phyloP scores from a whole-genome alignment of 2,888 invertebrate genomes.

The Mesorhabditis spiculigera region DNA sequence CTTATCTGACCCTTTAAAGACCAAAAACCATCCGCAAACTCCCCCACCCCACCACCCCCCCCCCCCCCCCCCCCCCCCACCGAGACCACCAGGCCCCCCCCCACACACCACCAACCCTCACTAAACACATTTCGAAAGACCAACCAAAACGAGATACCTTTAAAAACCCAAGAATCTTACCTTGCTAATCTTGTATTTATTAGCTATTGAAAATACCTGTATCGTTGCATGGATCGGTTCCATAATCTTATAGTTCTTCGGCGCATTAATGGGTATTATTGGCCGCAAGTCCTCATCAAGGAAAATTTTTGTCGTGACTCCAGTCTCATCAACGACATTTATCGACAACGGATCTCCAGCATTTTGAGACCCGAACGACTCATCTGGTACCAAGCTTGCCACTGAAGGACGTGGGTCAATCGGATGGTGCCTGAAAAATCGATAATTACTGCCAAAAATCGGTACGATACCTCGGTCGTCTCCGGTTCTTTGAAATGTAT shows the following conservation, averaged over 20 bases:
- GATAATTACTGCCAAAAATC: no score
- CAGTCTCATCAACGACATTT: not conserved
- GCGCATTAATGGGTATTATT: not conserved
- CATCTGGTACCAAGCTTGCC: not conserved
- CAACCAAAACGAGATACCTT: no score
- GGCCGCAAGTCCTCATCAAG: not conserved
- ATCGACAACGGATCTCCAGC: not conserved
- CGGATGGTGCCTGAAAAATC: not conserved
- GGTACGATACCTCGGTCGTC: not conserved
- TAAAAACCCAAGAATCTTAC: not conserved
- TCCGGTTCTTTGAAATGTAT: not conserved
- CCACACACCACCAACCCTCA: no score
- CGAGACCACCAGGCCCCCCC: no score
- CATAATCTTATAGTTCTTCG: not conserved
- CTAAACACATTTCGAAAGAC: no score
- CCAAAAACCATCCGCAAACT: no score
- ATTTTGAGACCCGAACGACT: not conserved
- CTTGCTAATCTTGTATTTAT: not conserved
- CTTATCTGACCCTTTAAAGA: not conserved
- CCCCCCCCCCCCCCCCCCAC: no score
- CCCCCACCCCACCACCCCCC: no score
- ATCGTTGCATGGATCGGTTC: slow-evolving; percentile 2
- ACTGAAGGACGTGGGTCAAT: not conserved
- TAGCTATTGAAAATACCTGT: not conserved
- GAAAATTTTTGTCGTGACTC: slow-evolving; percentile 3